These are phyloP conservation scores for Caenorhabditis sp. DNA, from an alignment of 2,888 invertebrate genomes.

Conservation along the genomic window DNA sequence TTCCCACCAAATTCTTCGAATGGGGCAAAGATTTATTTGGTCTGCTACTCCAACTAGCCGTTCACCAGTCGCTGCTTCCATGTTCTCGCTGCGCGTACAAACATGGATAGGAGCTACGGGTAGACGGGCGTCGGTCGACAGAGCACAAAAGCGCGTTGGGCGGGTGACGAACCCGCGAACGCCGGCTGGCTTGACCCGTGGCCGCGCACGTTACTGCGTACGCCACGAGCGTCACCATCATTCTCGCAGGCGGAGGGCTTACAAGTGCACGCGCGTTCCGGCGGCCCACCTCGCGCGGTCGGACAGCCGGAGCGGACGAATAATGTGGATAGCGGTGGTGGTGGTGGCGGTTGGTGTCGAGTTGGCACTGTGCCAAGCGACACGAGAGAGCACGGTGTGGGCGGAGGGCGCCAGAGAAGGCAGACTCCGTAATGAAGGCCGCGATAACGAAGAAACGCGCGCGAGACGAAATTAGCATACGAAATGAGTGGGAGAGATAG, in stretches of 20 bases:
- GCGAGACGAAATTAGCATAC: too few species aligned
- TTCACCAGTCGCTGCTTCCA: constrained; percentile 55
- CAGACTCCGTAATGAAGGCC: too few species aligned
- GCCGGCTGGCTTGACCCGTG: too few species aligned
- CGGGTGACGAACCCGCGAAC: constrained; percentile 7
- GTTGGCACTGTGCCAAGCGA: constrained; percentile 26
- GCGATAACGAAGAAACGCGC: too few species aligned
- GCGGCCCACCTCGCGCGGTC: neutral
- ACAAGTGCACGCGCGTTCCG: constrained; percentile 5
- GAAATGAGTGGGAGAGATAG: too few species aligned
- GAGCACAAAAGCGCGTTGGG: constrained; percentile 28
- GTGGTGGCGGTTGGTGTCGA: constrained; percentile 13
- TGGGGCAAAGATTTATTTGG: too few species aligned
- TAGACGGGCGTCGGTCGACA: constrained; percentile 28
- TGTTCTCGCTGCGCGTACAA: constrained; percentile 28
- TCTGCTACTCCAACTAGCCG: constrained; percentile 4
- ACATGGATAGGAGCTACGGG: constrained; percentile 63
- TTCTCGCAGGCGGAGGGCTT: constrained; percentile 4
- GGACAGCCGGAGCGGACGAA: neutral
- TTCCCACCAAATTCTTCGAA: too few species aligned
- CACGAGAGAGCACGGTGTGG: neutral
- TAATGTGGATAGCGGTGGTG: too few species aligned
- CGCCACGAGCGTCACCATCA: constrained; percentile 52
- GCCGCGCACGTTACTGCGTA: constrained; percentile 15
- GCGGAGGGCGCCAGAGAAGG: constrained; percentile 4